Conservation (phyloP, 2,113 vertebrate genomes). For the Colossoma macropomum region DNA sequence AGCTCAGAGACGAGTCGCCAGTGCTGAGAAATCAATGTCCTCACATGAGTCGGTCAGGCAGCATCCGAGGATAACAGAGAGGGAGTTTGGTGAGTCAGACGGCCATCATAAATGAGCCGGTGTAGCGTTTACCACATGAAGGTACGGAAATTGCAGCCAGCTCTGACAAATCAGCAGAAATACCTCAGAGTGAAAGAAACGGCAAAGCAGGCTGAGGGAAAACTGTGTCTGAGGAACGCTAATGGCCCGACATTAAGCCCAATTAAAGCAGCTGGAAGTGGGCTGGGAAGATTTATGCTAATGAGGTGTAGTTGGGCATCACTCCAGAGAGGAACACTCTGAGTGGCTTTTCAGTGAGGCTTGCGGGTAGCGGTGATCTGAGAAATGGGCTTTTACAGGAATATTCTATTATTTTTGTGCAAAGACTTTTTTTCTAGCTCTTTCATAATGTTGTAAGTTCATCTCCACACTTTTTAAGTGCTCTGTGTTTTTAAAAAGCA, state of each 20-base stretch:
- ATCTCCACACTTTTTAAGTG: not conserved
- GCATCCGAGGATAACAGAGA: constrained; percentile 5
- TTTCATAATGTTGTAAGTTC: not conserved
- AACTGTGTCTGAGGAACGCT: constrained; percentile 57
- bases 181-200: constrained; percentile 14
- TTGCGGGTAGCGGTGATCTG: not conserved
- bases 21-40: constrained; percentile 68
- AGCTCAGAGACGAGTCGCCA: not conserved
- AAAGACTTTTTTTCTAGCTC: not conserved
- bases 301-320: constrained; percentile 45
- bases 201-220: constrained; percentile 56
- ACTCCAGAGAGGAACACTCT: constrained; percentile 48
- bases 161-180: not conserved
- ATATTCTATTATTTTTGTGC: not conserved
- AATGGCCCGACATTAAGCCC: constrained; percentile 64
- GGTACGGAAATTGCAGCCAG: constrained; percentile 41
- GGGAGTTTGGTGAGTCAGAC: constrained; percentile 26
- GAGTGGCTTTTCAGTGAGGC: constrained; percentile 29
- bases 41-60: constrained; percentile 32
- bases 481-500: not conserved
- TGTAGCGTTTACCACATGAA: constrained; percentile 65
- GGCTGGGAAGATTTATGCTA: constrained; percentile 59
- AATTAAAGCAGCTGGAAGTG: constrained; percentile 44
- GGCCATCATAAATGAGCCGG: constrained; percentile 62
- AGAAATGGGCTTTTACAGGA: not conserved